Conservation (phyloP, 2,113 vertebrate species). For the Glaucomys volans region DNA sequence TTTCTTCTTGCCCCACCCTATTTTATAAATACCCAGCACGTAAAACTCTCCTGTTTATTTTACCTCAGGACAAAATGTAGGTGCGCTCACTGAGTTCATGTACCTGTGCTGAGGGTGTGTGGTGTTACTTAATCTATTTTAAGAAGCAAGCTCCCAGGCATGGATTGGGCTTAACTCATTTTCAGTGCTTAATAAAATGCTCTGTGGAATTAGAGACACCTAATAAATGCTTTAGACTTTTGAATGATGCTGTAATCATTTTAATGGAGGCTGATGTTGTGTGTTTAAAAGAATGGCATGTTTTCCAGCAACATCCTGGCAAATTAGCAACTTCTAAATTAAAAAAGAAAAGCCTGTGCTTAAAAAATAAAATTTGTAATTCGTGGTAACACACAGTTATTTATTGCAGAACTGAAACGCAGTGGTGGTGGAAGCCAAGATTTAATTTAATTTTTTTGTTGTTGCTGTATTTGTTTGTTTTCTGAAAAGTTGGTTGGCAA, state of each 20-base stretch:
- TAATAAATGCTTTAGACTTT: slow-evolving; percentile 74
- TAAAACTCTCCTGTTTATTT: not conserved
- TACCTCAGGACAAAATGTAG: not conserved
- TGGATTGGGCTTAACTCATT: slow-evolving; percentile 25
- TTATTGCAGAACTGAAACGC: slow-evolving; percentile 63
- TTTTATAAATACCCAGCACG: not conserved
- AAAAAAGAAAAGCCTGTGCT: slow-evolving; percentile 56
- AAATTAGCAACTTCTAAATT: slow-evolving; percentile 80
- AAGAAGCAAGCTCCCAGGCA: slow-evolving; percentile 5
- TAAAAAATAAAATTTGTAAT: slow-evolving; percentile 74
- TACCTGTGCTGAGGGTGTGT: not conserved
- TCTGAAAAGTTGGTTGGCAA: slow-evolving; percentile 67
- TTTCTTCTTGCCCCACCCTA: not conserved
- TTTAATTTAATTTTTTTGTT: not conserved
- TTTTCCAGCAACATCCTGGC: slow-evolving; percentile 76
- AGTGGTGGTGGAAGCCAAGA: slow-evolving; percentile 59
- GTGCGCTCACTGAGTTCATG: not conserved
- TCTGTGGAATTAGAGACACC: slow-evolving; percentile 67
- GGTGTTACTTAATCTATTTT: slow-evolving; percentile 37
- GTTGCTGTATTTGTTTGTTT: slow-evolving; percentile 60
- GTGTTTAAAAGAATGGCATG: slow-evolving; percentile 75
- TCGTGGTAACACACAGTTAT: slow-evolving; percentile 17
- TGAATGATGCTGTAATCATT: slow-evolving; percentile 62
- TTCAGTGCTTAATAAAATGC: slow-evolving; percentile 51
- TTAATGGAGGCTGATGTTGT: slow-evolving; percentile 66